Percentiles rank a stretch among this genome's conserved stretches.
Conservation (phyloP, 2,888 invertebrate genomes). For the Phaedon cochleariae region DNA sequence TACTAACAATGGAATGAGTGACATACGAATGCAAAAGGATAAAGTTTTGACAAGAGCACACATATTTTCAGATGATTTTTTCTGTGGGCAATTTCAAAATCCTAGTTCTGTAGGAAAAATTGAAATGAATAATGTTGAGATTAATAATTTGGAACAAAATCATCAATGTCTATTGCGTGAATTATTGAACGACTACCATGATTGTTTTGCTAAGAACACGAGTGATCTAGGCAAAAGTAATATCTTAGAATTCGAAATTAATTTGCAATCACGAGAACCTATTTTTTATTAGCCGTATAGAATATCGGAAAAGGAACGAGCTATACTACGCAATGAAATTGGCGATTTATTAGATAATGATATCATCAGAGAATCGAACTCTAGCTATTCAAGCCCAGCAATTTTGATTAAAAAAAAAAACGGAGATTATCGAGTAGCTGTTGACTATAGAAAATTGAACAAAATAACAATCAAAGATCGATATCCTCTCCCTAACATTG, state of each 20-base stretch:
- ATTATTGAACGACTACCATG: not conserved
- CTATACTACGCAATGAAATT: conserved; percentile 28
- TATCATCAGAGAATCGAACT: conserved; percentile 39
- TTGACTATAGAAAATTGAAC: conserved; percentile 51
- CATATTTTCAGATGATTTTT: too few relatives aligned
- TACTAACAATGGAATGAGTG: too few relatives aligned
- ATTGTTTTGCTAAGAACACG: conserved; percentile 30
- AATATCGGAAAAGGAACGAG: conserved; percentile 40
- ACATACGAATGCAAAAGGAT: too few relatives aligned
- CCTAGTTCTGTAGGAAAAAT: too few relatives aligned
- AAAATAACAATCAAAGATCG: conserved; percentile 47
- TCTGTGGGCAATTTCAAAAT: too few relatives aligned
- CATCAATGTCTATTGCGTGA: not conserved
- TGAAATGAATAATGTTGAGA: too few relatives aligned
- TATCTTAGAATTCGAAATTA: conserved; percentile 42
- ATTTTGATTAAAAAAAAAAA: conserved; percentile 47
- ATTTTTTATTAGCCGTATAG: conserved; percentile 48
- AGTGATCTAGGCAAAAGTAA: conserved; percentile 31
- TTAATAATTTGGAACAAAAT: too few relatives aligned
- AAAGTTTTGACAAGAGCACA: too few relatives aligned
- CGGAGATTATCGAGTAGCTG: conserved; percentile 40
- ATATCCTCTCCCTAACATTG: conserved; percentile 50
- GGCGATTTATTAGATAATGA: conserved; percentile 34
- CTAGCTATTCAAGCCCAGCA: conserved; percentile 44
- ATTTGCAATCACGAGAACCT: conserved; percentile 36